Percentiles rank a stretch among this genome's conserved stretches.
phyloP scores from a whole-genome alignment of 2,797 vertebrate genomes.

The Falco novaeseelandiae region DNA sequence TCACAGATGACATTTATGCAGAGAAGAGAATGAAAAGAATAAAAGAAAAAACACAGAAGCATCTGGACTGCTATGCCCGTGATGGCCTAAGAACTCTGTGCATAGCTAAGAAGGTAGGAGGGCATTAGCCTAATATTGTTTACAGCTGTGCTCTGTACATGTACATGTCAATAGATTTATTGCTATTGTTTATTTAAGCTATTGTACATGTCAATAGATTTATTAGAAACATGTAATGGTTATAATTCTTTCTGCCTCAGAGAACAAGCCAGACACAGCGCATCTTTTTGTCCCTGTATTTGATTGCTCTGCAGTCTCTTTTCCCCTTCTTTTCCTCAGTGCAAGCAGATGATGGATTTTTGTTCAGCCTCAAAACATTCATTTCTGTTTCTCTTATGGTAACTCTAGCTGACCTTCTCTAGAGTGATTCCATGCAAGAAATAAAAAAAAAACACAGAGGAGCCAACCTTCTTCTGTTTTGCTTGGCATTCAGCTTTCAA shows the following conservation, averaged over 20 bases:
- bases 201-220: neutral
- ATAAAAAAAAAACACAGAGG: neutral
- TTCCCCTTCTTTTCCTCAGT: neutral
- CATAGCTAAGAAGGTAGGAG: conserved; percentile 90
- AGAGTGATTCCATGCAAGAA: neutral
- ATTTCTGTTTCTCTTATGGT: neutral
- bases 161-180: neutral
- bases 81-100: conserved; percentile 92
- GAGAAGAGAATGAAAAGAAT: conserved; percentile 79
- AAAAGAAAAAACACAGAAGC: conserved; percentile 83
- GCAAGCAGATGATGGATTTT: neutral
- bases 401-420: neutral
- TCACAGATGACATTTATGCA: conserved; percentile 71
- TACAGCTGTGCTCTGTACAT: neutral
- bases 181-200: no score
- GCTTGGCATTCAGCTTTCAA: neutral
- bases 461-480: neutral
- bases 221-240: neutral
- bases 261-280: neutral
- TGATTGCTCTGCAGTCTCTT: neutral
- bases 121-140: neutral
- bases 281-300: neutral
- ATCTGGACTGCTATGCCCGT: conserved; percentile 88
- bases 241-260: neutral
- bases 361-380: neutral